Evolutionary conservation across 2,113 vertebrate genomes (phyloP).

Genomic region (Neodon shergylaensis): DNA sequence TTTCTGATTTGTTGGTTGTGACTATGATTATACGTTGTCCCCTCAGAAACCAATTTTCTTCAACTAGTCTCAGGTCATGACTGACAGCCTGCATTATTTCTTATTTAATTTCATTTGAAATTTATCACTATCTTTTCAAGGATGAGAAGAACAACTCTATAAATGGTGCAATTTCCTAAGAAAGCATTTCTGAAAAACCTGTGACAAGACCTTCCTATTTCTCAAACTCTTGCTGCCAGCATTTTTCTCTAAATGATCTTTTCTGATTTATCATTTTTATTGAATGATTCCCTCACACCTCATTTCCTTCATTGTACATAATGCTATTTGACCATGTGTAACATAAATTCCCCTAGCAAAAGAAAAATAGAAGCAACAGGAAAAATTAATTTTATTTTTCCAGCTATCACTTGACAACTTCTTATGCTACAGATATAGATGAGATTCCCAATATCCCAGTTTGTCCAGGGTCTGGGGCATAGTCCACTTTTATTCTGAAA

Average conservation of each 20-base stretch:
- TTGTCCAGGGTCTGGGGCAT: neutral
- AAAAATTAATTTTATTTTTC: conserved; percentile 69
- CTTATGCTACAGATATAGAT: neutral
- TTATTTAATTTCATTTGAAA: conserved; percentile 73
- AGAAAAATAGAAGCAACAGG: conserved; percentile 61
- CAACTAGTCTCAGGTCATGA: conserved; percentile 10
- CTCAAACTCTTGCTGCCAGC: conserved; percentile 67
- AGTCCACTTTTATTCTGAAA: conserved; percentile 66
- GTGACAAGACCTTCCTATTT: conserved; percentile 58
- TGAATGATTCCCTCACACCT: conserved; percentile 72
- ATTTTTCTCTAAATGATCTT: conserved; percentile 74
- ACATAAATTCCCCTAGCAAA: conserved; percentile 58
- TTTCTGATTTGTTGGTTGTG: conserved; percentile 51
- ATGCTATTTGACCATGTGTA: conserved; percentile 61
- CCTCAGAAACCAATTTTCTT: conserved; percentile 49
- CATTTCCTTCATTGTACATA: conserved; percentile 72
- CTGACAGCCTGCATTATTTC: conserved; percentile 65
- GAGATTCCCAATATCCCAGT: neutral
- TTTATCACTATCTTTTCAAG: conserved; percentile 67
- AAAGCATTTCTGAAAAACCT: conserved; percentile 71
- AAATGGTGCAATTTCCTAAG: conserved; percentile 69
- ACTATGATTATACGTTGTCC: conserved; percentile 8
- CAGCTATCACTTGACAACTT: conserved; percentile 6
- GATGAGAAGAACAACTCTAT: conserved; percentile 50
- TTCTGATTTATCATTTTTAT: conserved; percentile 76